Conservation (phyloP, 2,113 vertebrate species). For the Passer montanus region DNA sequence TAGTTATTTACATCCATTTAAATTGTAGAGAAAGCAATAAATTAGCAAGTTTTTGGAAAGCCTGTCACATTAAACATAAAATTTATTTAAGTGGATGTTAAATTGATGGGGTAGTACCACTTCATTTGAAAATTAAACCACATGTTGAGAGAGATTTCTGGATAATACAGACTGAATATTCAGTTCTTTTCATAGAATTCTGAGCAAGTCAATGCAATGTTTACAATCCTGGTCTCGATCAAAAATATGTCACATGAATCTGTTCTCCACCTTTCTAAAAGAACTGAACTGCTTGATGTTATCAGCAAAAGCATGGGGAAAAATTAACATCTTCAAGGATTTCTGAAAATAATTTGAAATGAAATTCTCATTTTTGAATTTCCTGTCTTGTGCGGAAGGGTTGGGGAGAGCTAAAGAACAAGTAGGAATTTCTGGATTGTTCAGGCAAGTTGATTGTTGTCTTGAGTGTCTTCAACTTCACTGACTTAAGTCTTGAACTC, state of each 20-base stretch:
- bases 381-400: background rate
- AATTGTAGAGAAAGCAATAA: constrained; percentile 50
- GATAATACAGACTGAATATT: background rate
- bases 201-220: fast-evolving
- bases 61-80: background rate
- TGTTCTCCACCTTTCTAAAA: background rate
- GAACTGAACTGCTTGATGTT: background rate
- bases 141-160: background rate
- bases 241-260: background rate
- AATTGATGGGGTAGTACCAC: background rate
- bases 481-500: background rate
- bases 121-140: background rate
- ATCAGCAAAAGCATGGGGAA: background rate
- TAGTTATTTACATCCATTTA: constrained; percentile 47
- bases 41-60: constrained; percentile 31
- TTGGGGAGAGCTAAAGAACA: background rate
- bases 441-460: background rate
- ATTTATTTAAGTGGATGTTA: background rate
- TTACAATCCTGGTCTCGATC: background rate
- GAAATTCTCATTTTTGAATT: background rate
- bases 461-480: background rate
- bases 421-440: background rate
- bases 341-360: background rate
- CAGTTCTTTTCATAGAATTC: background rate
- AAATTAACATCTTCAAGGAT: background rate